Conservation (phyloP, 2,888 invertebrate genomes). For the Erannis defoliaria region DNA sequence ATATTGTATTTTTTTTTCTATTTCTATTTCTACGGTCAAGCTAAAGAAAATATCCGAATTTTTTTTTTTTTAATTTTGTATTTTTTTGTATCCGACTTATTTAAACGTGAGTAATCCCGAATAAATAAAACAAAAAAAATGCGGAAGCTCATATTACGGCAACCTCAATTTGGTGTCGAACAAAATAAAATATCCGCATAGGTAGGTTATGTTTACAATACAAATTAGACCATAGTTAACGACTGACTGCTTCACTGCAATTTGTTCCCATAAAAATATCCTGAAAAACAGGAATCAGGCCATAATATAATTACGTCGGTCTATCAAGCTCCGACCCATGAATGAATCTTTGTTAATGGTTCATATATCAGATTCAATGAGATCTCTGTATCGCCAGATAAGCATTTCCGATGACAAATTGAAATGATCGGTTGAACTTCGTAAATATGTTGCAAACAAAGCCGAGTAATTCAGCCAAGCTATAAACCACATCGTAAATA, state of each 20-base stretch:
- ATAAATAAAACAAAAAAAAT: no score
- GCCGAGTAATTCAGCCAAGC: not conserved
- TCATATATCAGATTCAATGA: slow-evolving; percentile 38
- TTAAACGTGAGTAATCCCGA: no score
- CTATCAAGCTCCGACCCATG: slow-evolving; percentile 25
- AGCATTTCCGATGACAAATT: slow-evolving; percentile 31
- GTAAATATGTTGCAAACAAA: slow-evolving; percentile 10
- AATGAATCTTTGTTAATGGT: slow-evolving; percentile 35
- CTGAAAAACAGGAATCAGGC: slow-evolving; percentile 11
- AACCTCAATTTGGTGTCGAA: no score
- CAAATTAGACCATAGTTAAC: not conserved
- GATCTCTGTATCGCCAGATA: slow-evolving; percentile 34
- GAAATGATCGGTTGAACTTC: slow-evolving; percentile 11
- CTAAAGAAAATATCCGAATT: no score
- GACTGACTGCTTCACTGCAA: slow-evolving; percentile 12
- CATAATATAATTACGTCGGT: slow-evolving; percentile 27
- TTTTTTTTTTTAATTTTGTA: no score
- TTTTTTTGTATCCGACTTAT: no score
- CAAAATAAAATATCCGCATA: not conserved
- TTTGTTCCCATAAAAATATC: slow-evolving; percentile 24
- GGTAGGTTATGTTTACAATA: not conserved
- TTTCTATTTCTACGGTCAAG: no score
- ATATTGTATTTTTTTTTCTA: no score
- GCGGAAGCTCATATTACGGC: no score
- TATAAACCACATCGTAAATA: not conserved